Base-by-base conservation (phyloP, 1,140 invertebrate species). In the Calephelis nemesis region DNA sequence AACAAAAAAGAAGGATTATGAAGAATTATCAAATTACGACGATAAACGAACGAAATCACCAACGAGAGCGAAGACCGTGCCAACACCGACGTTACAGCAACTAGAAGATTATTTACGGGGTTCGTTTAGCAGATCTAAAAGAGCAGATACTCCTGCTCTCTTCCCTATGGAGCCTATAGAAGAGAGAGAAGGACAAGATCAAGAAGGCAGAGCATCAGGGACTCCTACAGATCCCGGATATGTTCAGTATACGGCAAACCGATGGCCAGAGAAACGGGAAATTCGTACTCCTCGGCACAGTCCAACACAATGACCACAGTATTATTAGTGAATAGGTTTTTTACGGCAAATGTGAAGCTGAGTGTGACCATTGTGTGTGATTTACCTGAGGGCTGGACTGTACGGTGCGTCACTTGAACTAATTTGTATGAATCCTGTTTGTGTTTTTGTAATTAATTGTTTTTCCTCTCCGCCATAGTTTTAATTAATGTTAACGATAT, bases 191-290 rank as follows among this genome's bases (percentile, higher is more conserved):
- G 78, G 70, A 0, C 67, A 69, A 1, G 87, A 90, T 7, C 67
- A 69, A 48, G 79, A 88, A 7, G 88, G 85, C 0, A 73, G 89
- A 70, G 90, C 92, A 65, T 94, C 82, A 5, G 94, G 93, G 0
- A 94, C 94, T 11, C 94, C 95, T 0, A 94, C 92, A 0, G 94
- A 95, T 78, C 95, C 94, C 0, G 95, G 95, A 49, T 95, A 93
- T 70, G 95, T 95, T 0, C 93, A 94, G 79, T 95, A 95, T 72
- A 94, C 94, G 10, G 95, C 94, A 3, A 93, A 93, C 71, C 93
- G 93, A 69, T 95, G 95, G 95, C 94, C 94, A 3, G 92, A 94
- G 40, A 89, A 84, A 13, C 68, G 87, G n/a, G 78, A 89, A 68
- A 82, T 89, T 70, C 92, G 93, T 73, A 94, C 94, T 11, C 94